Evolutionary conservation across 2,113 vertebrate species (phyloP).

Genomic region (Petaurus breviceps): DNA sequence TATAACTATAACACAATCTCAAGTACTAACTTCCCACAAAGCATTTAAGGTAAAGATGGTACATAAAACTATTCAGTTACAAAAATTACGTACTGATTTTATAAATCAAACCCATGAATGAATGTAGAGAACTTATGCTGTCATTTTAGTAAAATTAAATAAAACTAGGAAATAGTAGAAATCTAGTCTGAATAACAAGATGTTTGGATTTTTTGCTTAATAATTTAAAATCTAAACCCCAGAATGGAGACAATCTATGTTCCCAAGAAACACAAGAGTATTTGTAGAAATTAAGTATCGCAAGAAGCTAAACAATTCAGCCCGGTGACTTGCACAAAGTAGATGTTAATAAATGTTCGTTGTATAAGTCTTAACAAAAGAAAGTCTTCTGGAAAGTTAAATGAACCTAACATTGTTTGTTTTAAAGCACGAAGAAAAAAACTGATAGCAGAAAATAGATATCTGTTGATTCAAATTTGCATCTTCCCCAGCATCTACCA

Average conservation of each 20-base stretch:
- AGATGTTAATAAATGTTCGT: neutral
- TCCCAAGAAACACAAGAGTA: neutral
- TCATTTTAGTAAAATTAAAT: slow-evolving; percentile 27
- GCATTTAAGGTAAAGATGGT: neutral
- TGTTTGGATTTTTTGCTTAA: neutral
- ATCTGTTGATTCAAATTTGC: neutral
- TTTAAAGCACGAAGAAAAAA: slow-evolving; percentile 15
- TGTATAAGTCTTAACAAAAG: neutral
- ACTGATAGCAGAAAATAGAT: neutral
- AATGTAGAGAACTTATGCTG: slow-evolving; percentile 18
- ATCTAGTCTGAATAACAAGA: slow-evolving; percentile 26
- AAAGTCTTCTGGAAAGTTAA: slow-evolving; percentile 20
- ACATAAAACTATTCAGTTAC: slow-evolving; percentile 27
- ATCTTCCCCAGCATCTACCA: neutral
- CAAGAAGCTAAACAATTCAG: slow-evolving; percentile 19
- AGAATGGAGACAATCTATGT: slow-evolving; percentile 30
- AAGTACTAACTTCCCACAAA: slow-evolving; percentile 33
- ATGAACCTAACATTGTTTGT: slow-evolving; percentile 1
- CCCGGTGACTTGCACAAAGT: neutral
- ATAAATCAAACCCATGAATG: neutral
- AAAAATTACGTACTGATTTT: slow-evolving; percentile 34
- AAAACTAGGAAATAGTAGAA: neutral
- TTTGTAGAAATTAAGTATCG: slow-evolving; percentile 38
- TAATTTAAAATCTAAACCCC: neutral
- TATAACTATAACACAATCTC: neutral